Evolutionary conservation across 2,888 invertebrate genomes (phyloP).

Genomic region (Synanthedon andrenaeformis): DNA sequence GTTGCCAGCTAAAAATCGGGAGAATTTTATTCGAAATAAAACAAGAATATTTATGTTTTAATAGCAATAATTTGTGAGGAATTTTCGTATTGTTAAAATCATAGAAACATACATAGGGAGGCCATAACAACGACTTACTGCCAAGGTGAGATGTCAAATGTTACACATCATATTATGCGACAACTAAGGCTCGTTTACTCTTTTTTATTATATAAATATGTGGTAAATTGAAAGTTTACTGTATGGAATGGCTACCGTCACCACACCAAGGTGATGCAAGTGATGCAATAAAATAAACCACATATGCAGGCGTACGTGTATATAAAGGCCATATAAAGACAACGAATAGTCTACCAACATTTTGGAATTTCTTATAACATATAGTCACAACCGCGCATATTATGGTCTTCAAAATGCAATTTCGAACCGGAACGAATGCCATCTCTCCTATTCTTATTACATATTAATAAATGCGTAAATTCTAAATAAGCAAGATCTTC

Average conservation of each 20-base stretch:
- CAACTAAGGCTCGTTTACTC: not conserved
- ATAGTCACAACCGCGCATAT: not conserved
- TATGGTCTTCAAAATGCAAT: not conserved
- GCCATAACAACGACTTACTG: no score
- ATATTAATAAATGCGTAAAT: conserved; percentile 18
- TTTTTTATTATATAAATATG: not conserved
- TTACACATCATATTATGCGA: not conserved
- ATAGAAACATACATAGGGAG: no score
- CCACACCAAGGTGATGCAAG: not conserved
- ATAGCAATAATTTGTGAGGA: no score
- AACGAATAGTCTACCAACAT: not conserved
- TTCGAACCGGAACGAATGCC: not conserved
- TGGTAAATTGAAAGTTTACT: not conserved
- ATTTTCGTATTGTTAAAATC: no score
- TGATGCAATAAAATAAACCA: not conserved
- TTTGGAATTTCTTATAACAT: not conserved
- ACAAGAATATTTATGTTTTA: no score
- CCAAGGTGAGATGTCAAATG: no score
- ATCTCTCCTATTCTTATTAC: not conserved
- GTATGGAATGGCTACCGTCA: not conserved
- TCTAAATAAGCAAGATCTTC: conserved; percentile 22
- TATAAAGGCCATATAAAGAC: no score
- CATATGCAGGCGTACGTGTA: no score
- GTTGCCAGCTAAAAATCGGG: no score
- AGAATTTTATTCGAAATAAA: no score